phyloP scores from a whole-genome alignment of 2,113 vertebrate genomes.

The Jaculus jaculus region DNA sequence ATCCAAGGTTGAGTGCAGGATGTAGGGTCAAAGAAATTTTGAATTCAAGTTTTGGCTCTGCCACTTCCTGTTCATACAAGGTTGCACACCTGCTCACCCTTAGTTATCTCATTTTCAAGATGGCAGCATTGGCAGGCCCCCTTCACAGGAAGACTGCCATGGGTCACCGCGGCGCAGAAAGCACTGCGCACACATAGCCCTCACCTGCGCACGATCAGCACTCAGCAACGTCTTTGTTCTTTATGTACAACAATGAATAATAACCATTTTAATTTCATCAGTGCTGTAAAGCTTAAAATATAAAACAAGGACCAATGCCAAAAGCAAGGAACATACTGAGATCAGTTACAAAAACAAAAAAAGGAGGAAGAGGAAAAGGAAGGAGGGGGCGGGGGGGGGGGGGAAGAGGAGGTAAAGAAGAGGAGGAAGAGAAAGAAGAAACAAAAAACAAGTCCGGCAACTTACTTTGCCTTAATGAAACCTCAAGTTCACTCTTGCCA shows the following conservation, averaged over 20 bases:
- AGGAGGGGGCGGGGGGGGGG: no score
- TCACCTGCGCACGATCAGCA: not conserved
- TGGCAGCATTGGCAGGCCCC: not conserved
- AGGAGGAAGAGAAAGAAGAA: not conserved
- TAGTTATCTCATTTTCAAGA: not conserved
- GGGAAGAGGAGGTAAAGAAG: no score
- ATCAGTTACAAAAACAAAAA: not conserved
- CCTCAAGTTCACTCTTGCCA: not conserved
- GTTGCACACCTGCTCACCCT: not conserved
- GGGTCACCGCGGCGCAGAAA: not conserved
- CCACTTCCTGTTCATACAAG: not conserved
- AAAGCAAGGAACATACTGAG: not conserved
- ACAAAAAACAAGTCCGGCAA: not conserved
- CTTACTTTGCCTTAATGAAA: conserved; percentile 1
- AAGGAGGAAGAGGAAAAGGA: not conserved
- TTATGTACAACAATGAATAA: not conserved
- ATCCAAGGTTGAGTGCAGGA: not conserved
- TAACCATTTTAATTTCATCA: conserved; percentile 24
- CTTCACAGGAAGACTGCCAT: not conserved
- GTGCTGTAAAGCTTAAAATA: not conserved
- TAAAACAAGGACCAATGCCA: not conserved
- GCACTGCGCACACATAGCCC: not conserved
- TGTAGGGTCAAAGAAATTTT: not conserved
- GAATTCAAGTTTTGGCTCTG: not conserved
- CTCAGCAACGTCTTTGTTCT: not conserved